Evolutionary conservation across 1,140 invertebrate genomes (phyloP).

Genomic region (Mizuhopecten yessoensis): DNA sequence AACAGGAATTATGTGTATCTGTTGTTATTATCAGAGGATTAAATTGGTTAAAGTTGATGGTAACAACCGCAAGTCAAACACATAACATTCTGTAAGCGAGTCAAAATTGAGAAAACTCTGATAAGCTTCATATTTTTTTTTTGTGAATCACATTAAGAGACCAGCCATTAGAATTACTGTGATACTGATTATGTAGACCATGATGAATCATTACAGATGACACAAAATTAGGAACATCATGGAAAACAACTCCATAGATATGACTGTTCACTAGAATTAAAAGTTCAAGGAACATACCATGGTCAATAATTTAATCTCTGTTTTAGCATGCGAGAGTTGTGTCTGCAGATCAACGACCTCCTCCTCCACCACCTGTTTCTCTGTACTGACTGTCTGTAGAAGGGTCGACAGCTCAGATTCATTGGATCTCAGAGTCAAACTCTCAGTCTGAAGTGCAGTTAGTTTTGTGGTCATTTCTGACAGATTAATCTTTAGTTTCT

Average conservation of each 20-base stretch:
- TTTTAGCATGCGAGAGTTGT: conserved; percentile 52
- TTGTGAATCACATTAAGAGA: too few relatives aligned
- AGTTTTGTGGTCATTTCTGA: background rate
- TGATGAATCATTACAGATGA: too few relatives aligned
- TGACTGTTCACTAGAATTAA: background rate
- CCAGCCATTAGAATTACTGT: too few relatives aligned
- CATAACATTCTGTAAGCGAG: too few relatives aligned
- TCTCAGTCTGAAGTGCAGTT: background rate
- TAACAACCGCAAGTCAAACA: too few relatives aligned
- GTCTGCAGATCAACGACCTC: conserved; percentile 52
- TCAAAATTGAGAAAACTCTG: too few relatives aligned
- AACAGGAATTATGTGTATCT: background rate
- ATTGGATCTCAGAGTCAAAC: background rate
- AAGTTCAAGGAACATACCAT: conserved; percentile 42
- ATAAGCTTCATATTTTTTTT: too few relatives aligned
- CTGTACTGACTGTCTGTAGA: conserved; percentile 41
- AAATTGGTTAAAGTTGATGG: too few relatives aligned
- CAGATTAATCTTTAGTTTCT: background rate
- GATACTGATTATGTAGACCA: too few relatives aligned
- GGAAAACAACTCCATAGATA: background rate
- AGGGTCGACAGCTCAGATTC: background rate
- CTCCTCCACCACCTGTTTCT: background rate
- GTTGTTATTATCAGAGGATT: too few relatives aligned
- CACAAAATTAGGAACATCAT: background rate
- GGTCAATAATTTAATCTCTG: conserved; percentile 56